Base-by-base conservation (phyloP, 2,113 vertebrate species). In the Pomatorhinus ruficollis region DNA sequence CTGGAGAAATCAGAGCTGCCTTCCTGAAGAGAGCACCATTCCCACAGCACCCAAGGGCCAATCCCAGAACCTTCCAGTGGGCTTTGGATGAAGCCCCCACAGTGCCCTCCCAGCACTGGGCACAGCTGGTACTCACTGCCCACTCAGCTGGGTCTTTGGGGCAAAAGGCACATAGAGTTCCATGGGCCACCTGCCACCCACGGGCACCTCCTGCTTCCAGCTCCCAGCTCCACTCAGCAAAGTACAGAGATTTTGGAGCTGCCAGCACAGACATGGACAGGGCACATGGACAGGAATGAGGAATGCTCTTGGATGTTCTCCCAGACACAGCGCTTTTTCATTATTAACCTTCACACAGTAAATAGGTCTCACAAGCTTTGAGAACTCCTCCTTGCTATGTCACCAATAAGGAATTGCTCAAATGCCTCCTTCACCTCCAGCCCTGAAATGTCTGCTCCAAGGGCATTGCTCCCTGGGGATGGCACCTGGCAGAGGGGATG, bases 51-150 rank as follows among this genome's bases (percentile, higher is more conserved):
- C 35, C 8, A 2, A 52, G 33, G 12, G 40, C 11, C 42, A 44
- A 31, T 5, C 11, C 40, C 28, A n/a, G 50, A 45, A 42, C 33
- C 17, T 54, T 5, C 17, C 64, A 47, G n/a, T 1, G 2, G 2
- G n/a, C 33, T 33, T 1, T 35, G 59, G 40, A 56, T 40, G 54
- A n/a, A 60, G 39, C 13, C 12, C 30, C 77, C 5, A 0, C 0
- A 0, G 25, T 31, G 3, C 33, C 28, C n/a, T n/a, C 35, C 18
- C 0, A 1, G 30, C n/a, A 18, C 63, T 19, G 47, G 40, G 30
- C 27, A 4, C 17, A 9, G 33, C 27, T 24, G 6, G 49, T 13
- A 40, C 63, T 52, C 30, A 0, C 23, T 45, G 54, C 65, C 61
- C 15, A 1, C 28, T 2, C 3, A 4, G 17, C 20, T 1, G 44